Conservation (phyloP, 2,888 invertebrate species). For the Limenitis camilla region DNA sequence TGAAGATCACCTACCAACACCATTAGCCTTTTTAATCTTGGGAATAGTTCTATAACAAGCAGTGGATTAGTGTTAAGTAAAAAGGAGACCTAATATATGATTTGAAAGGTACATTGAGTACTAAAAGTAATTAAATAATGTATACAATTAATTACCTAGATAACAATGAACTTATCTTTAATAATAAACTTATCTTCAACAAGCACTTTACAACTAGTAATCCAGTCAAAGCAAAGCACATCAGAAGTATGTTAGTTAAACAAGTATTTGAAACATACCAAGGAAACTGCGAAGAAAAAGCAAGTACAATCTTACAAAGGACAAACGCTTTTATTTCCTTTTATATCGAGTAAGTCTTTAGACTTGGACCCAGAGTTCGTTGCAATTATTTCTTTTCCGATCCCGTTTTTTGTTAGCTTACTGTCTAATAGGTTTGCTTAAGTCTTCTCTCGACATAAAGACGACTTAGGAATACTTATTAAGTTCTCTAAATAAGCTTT, state of each 20-base stretch:
- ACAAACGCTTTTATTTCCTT: conserved; percentile 21
- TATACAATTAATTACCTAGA: too few relatives aligned
- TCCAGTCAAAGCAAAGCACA: not conserved
- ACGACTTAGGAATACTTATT: conserved; percentile 64
- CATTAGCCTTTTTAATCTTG: not conserved
- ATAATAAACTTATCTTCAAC: not conserved
- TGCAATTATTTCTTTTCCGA: conserved; percentile 42
- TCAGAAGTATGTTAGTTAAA: conserved; percentile 6
- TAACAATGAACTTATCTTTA: too few relatives aligned
- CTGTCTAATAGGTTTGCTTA: conserved; percentile 48
- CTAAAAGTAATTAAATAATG: too few relatives aligned
- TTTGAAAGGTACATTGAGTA: too few relatives aligned
- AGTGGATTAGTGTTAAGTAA: too few relatives aligned
- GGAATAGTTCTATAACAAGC: too few relatives aligned
- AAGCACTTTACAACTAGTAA: not conserved
- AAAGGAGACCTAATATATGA: too few relatives aligned
- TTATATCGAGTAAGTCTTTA: conserved; percentile 20
- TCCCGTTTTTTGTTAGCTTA: conserved; percentile 49
- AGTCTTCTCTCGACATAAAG: conserved; percentile 56
- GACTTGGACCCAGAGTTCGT: conserved; percentile 21
- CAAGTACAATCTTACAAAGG: conserved; percentile 14
- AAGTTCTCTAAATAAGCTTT: conserved; percentile 57
- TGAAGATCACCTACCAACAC: not conserved
- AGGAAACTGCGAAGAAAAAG: conserved; percentile 12
- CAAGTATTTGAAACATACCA: conserved; percentile 3